Evolutionary conservation across 2,888 invertebrate genomes (phyloP).

Genomic region (Trachelus tabidus): DNA sequence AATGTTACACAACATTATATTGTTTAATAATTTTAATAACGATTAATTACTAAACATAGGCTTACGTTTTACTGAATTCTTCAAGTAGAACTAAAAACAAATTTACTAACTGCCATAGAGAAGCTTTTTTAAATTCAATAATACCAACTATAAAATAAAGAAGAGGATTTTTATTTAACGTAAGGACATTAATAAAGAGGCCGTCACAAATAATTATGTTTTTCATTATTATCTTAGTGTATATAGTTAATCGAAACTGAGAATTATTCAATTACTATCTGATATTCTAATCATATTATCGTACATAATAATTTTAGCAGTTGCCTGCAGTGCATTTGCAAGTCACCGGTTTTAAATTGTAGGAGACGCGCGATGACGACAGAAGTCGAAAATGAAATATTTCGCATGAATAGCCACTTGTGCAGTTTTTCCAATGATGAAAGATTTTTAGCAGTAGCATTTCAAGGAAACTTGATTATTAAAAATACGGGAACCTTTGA

Average conservation of each 20-base stretch:
- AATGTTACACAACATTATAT: not conserved
- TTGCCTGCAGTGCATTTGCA: not conserved
- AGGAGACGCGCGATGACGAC: conserved; percentile 7
- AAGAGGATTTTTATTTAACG: not conserved
- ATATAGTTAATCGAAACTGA: not conserved
- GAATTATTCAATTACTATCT: not conserved
- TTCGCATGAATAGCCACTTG: conserved; percentile 43
- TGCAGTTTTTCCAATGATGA: conserved; percentile 52
- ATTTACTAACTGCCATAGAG: not conserved
- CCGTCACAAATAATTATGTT: not conserved
- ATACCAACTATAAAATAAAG: conserved; percentile 22
- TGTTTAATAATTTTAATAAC: not conserved
- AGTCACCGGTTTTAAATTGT: not conserved
- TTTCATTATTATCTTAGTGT: not conserved
- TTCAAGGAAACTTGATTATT: conserved; percentile 50
- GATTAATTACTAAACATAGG: not conserved
- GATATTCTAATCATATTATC: not conserved
- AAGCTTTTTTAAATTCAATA: conserved; percentile 30
- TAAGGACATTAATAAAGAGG: too few relatives aligned
- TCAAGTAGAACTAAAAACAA: not conserved
- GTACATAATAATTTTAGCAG: not conserved
- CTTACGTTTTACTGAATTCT: not conserved
- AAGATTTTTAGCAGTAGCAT: conserved; percentile 47
- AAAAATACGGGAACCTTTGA: conserved; percentile 41
- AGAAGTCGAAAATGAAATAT: conserved; percentile 25